These are phyloP conservation scores for Thomomys bottae DNA, from an alignment of 2,113 vertebrate species.

Conservation along the genomic window DNA sequence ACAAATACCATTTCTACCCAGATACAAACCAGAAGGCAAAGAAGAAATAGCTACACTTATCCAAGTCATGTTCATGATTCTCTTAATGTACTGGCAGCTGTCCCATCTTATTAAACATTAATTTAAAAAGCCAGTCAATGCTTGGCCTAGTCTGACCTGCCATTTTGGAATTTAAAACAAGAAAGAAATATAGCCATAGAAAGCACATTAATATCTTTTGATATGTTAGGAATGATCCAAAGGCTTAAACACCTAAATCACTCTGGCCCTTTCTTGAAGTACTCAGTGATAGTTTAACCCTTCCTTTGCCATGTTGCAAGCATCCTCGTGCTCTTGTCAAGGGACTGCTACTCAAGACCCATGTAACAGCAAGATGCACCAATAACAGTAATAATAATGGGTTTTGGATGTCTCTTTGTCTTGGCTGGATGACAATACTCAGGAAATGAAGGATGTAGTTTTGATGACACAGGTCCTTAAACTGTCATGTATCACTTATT, in stretches of 20 bases:
- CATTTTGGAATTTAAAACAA: constrained; percentile 60
- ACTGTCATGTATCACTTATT: constrained; percentile 76
- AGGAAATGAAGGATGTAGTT: constrained; percentile 74
- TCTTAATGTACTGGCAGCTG: constrained; percentile 59
- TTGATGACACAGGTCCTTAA: constrained; percentile 60
- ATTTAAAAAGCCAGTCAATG: constrained; percentile 69
- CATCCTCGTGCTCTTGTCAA: background rate
- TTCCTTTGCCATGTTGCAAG: background rate
- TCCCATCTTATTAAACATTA: constrained; percentile 66
- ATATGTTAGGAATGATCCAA: constrained; percentile 37
- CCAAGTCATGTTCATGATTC: constrained; percentile 34
- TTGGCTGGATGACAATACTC: constrained; percentile 32
- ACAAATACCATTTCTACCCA: background rate
- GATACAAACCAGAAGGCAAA: constrained; percentile 40
- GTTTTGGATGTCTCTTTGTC: constrained; percentile 45
- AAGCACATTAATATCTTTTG: constrained; percentile 36
- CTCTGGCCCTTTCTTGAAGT: background rate
- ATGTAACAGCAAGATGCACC: background rate
- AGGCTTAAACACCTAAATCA: constrained; percentile 32
- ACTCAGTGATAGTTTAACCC: background rate
- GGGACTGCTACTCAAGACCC: background rate
- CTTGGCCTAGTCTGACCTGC: constrained; percentile 54
- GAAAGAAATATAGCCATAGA: background rate
- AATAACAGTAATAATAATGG: background rate
- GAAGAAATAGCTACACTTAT: constrained; percentile 50